Base-by-base conservation (phyloP, 2,113 vertebrate genomes). In the Tylochromis polylepis region DNA sequence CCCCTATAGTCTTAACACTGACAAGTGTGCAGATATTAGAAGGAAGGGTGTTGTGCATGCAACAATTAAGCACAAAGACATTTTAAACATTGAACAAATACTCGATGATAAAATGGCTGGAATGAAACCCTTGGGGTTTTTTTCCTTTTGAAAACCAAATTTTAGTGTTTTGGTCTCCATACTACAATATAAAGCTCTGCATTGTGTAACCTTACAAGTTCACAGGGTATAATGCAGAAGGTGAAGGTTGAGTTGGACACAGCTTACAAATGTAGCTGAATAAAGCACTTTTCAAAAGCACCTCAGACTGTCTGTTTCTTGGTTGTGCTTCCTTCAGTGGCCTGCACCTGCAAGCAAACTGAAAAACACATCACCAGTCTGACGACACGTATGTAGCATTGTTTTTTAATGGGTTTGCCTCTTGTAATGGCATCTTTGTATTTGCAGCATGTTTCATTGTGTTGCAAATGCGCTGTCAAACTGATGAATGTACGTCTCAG, bases 1-100 rank as follows among this genome's bases (percentile, higher is more conserved):
- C 92, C 95, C 95, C 95, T 85, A 87, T 87, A 92, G 94, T 88
- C 87, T 72, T 88, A 57, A 91, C 90, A 88, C 88, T 85, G 88
- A 91, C 88, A 92, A 88, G 79, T 72, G 60, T 81, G 88, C 72
- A 89, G 85, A 91, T 88, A 85, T 88, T 82, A 88, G 77, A 82
- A 31, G 59, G 27, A 81, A 79, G 78, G 57, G 53, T 91, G 88
- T 77, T 67, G 57, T 46, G 78, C 85, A 91, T 81, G 81, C 75
- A 90, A 79, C 78, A 86, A 85, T 77, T 82, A 89, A 83, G 31
- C 31, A 81, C 38, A 34, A 70, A 85, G 55, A 84, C 58, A 87
- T 60, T 86, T 75, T 20, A 83, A 56, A 91, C 38, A 65, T 41
- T 84, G 62, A 87, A 41, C 67, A 88, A 89, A 84, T 82, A 82